phyloP scores from a whole-genome alignment of 1,140 invertebrate genomes.

The Leucophenga varia region DNA sequence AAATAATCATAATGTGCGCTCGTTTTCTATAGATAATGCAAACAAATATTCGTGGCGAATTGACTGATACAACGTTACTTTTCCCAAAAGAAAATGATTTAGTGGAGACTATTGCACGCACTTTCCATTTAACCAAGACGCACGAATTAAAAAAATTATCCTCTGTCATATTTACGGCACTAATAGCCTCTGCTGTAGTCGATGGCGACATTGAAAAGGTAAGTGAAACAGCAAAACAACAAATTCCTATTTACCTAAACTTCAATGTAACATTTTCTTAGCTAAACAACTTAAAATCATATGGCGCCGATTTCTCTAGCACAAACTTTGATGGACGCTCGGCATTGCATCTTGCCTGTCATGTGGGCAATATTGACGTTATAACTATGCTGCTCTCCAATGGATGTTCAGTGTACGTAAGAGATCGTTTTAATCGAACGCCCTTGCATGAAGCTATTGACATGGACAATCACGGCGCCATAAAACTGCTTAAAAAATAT shows the following conservation, averaged over 20 bases:
- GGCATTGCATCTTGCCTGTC: constrained; percentile 78
- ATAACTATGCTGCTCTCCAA: constrained; percentile 73
- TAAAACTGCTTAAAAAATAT: constrained; percentile 61
- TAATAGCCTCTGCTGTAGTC: constrained; percentile 73
- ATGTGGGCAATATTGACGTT: constrained; percentile 67
- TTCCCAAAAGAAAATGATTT: constrained; percentile 55
- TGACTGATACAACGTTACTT: constrained; percentile 56
- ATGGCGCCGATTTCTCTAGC: constrained; percentile 74
- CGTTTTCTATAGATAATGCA: constrained; percentile 68
- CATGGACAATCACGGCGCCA: constrained; percentile 63
- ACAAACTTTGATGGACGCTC: constrained; percentile 77
- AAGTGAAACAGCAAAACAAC: too few species aligned
- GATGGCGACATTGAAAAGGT: constrained; percentile 63
- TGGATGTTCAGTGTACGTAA: constrained; percentile 77
- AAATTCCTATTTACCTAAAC: too few species aligned
- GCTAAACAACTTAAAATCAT: constrained; percentile 42
- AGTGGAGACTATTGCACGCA: constrained; percentile 67
- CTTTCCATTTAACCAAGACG: constrained; percentile 66
- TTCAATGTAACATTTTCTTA: constrained; percentile 28
- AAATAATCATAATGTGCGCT: neutral
- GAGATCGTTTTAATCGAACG: constrained; percentile 60
- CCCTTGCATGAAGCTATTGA: constrained; percentile 66
- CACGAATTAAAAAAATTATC: constrained; percentile 71
- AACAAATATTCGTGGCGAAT: constrained; percentile 67
- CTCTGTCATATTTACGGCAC: constrained; percentile 73